Evolutionary conservation across 2,113 vertebrate genomes (phyloP).

Genomic region (Lucifuga dentata): DNA sequence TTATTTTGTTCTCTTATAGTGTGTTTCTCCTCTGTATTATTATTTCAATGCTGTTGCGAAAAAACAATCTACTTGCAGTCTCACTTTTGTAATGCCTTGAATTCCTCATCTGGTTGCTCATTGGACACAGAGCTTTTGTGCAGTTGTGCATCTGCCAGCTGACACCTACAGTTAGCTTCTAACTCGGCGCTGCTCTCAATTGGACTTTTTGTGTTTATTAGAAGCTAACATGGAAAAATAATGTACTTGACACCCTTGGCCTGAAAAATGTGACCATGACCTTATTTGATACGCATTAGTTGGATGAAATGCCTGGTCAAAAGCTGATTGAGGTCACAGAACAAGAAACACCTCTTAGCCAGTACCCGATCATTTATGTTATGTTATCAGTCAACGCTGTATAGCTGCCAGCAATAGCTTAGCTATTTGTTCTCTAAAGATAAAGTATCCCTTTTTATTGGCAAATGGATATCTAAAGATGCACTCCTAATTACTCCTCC

Average conservation of each 20-base stretch:
- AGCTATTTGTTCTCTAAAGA: conserved; percentile 40
- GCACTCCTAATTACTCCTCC: conserved; percentile 55
- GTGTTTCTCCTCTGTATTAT: not conserved
- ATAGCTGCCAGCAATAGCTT: conserved; percentile 8
- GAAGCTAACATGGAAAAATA: conserved; percentile 24
- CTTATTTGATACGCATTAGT: conserved; percentile 57
- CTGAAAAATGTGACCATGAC: conserved; percentile 52
- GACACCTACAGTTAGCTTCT: conserved; percentile 55
- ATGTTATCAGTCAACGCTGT: conserved; percentile 3
- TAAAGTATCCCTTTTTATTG: conserved; percentile 30
- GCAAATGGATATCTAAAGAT: conserved; percentile 45
- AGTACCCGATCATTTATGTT: not conserved
- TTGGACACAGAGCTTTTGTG: conserved; percentile 41
- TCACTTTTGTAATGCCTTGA: not conserved
- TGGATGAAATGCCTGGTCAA: conserved; percentile 3
- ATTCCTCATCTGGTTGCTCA: not conserved
- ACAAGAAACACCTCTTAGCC: conserved; percentile 34
- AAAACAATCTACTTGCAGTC: not conserved
- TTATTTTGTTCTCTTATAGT: not conserved
- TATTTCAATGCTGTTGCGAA: not conserved
- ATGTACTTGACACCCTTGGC: conserved; percentile 38
- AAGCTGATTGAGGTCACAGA: conserved; percentile 48
- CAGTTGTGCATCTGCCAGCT: conserved; percentile 46
- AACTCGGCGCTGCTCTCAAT: conserved; percentile 52
- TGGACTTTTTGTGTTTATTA: conserved; percentile 36